phyloP scores from a whole-genome alignment of 2,113 vertebrate species.

The Todiramphus saurophagus region DNA sequence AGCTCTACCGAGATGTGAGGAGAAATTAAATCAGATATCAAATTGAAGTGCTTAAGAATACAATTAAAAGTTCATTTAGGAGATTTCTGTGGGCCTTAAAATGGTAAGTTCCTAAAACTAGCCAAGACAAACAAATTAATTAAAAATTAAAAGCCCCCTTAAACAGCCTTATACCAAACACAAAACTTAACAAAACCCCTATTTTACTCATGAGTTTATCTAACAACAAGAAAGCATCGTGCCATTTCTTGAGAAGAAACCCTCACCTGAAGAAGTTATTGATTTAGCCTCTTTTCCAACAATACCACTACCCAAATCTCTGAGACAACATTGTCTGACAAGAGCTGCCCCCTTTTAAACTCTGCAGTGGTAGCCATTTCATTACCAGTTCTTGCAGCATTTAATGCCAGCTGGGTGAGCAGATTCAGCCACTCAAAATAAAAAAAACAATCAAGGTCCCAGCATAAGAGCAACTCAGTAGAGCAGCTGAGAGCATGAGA shows the following conservation, averaged over 20 bases:
- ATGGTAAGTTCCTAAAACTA: background rate
- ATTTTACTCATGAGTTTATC: background rate
- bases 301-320: background rate
- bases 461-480: background rate
- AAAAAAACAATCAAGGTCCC: background rate
- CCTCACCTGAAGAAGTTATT: accelerated
- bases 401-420: background rate
- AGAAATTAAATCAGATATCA: background rate
- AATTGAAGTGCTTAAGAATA: background rate
- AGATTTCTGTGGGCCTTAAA: background rate
- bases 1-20: background rate
- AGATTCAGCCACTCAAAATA: background rate
- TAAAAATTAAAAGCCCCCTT: background rate
- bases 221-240: background rate
- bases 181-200: background rate
- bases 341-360: background rate
- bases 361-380: background rate
- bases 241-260: background rate
- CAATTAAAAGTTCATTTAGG: background rate
- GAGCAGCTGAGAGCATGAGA: background rate
- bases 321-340: background rate
- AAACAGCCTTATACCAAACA: background rate
- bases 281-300: accelerated
- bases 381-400: background rate
- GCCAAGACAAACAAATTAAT: background rate